Evolutionary conservation across 2,113 vertebrate species (phyloP).

Genomic region (Condylura cristata): DNA sequence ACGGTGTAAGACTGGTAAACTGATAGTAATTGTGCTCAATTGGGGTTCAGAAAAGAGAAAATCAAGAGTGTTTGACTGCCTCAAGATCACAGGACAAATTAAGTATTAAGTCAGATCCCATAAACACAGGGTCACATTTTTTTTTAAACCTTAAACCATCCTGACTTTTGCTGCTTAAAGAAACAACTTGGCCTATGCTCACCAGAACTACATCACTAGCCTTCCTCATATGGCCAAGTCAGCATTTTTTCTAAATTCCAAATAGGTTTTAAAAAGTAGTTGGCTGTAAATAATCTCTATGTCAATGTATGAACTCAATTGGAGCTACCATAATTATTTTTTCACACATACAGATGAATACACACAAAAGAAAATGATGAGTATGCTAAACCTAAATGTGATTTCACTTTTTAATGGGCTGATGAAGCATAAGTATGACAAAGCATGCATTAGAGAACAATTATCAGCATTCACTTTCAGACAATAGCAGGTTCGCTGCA

Average conservation of each 20-base stretch:
- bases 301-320: neutral
- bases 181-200: neutral
- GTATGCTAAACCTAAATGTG: constrained; percentile 28
- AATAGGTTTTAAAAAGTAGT: neutral
- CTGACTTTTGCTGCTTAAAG: neutral
- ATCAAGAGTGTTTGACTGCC: neutral
- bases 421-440: constrained; percentile 46
- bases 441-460: neutral
- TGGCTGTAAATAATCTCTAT: neutral
- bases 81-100: neutral
- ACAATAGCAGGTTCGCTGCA: neutral
- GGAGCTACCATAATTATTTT: neutral
- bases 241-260: neutral
- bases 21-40: neutral
- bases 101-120: neutral
- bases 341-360: neutral
- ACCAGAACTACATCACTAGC: neutral
- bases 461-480: constrained; percentile 48
- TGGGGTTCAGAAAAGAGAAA: neutral
- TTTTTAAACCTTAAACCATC: neutral
- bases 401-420: constrained; percentile 5
- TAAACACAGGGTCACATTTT: neutral
- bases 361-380: constrained; percentile 34
- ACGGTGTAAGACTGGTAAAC: neutral
- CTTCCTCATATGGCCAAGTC: neutral